Evolutionary conservation across 2,797 vertebrate genomes (phyloP), one percentile per base, ranked within the genome.

Genomic region (Peromyscus eremicus): DNA sequence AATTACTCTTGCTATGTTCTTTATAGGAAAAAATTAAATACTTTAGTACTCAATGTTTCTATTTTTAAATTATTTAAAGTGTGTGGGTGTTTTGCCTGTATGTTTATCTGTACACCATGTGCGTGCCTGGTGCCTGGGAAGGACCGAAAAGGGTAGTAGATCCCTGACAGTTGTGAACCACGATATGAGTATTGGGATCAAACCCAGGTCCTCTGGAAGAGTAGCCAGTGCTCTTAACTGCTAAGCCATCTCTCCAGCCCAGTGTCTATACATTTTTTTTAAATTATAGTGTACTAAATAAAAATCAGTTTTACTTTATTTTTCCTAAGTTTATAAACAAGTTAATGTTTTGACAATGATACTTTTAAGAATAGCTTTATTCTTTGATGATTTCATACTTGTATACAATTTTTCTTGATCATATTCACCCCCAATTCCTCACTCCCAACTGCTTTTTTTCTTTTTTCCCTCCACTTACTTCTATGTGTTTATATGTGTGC

Each of bases 331-430:
- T 95, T 94, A 88, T 73, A 73, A 71, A 11, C 84, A 52, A 89
- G 14, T 89, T 91, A 91, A 75, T 71, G 23, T 94, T 95, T 95
- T 92, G n/a, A 71, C 43, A 68, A 81, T 76, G 92, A 71, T 64
- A 85, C 70, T 87, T 93, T 95, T 12, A 68, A 84, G 13, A 46
- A 29, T 23, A 64, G 37, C 43, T 29, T 66, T 23, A 66, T 83
- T 32, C 37, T 83, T 43, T 83, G 60, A 46, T 32, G 9, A 11
- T 84, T 64, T 84, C 16, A 84, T 66, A 32, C 37, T 66, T 34
- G 19, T 68, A n/a, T 34, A 68, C 0, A 23, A 34, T 49, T 3
- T 68, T 23, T 85, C 29, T n/a, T 66, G 62, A 23, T 23, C 40
- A 62, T 64, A 32, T 16, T 55, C 14, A 55, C 52, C 52, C 14